Base-by-base conservation (phyloP, 2,888 invertebrate species). In the Invenusta paracnida region DNA sequence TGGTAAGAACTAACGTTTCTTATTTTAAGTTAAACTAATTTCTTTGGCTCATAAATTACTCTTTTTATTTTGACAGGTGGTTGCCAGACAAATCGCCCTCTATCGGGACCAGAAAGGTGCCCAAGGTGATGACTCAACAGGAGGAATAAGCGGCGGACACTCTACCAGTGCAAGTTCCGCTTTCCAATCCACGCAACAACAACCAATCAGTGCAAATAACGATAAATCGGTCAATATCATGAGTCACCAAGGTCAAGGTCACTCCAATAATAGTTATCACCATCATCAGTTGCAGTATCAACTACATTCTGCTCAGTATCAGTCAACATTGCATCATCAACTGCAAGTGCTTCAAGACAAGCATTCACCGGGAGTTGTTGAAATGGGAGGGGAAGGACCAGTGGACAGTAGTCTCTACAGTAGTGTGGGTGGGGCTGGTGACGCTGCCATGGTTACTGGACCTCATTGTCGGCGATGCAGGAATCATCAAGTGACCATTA, bases 31-130 rank as follows among this genome's bases (percentile, higher is more conserved):
- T n/a, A n/a, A n/a, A n/a, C n/a, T n/a, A n/a, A n/a, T n/a, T n/a
- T n/a, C n/a, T n/a, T n/a, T n/a, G n/a, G n/a, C n/a, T n/a, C n/a
- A n/a, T n/a, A n/a, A n/a, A 48, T 11, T 48, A 11, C 17, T 48
- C 48, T 17, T 17, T 5, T 48, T 48, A 11, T 11, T 48, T 48
- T 5, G 17, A 48, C 48, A 84, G 48, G 86, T 87, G 1, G 87
- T 87, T 17, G 87, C 87, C 2, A 82, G 48, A 73, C 87, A 87
- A 79, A 87, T 87, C 5, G 87, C 87, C n/a, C 31, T 87, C n/a
- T 87, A 87, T 67, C 81, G 87, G 0, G 87, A 87, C 29, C 87
- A 87, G 79, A 82, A 67, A 67, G 83, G 66, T 73, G 29, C 28
- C 17, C 79, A 79, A 27, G 29, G 23, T 1, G 85, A 85, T 1